phyloP scores from a whole-genome alignment of 2,888 invertebrate species.

The Fabriciana adippe region DNA sequence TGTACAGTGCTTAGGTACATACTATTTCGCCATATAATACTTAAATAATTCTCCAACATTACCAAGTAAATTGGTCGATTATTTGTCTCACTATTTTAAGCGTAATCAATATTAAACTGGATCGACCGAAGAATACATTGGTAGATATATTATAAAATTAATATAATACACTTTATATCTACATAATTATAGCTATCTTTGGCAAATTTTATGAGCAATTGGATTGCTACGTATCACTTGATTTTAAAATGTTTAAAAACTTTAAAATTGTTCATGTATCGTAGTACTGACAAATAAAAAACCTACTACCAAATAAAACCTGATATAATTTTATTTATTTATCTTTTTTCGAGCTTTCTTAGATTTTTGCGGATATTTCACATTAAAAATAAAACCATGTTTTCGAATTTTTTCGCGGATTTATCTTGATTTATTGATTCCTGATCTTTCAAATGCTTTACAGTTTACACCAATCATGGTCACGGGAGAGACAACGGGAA shows the following conservation, averaged over 20 bases:
- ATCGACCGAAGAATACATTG: too few species aligned
- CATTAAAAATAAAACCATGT: too few species aligned
- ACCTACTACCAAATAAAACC: not conserved
- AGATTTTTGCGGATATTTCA: too few species aligned
- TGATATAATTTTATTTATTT: not conserved
- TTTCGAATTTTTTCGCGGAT: too few species aligned
- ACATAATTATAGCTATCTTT: slow-evolving; percentile 23
- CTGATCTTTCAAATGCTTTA: too few species aligned
- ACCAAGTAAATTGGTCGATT: slow-evolving; percentile 15
- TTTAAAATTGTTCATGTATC: not conserved
- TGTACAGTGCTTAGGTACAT: not conserved
- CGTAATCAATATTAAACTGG: slow-evolving; percentile 1
- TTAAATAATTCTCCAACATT: slow-evolving; percentile 8
- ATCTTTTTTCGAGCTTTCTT: too few species aligned
- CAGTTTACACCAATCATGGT: too few species aligned
- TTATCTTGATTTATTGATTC: too few species aligned
- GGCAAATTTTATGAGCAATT: slow-evolving; percentile 36
- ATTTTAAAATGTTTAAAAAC: not conserved
- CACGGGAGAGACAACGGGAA: too few species aligned
- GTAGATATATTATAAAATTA: not conserved
- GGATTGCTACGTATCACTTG: slow-evolving; percentile 2
- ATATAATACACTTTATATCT: not conserved
- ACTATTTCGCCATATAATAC: not conserved
- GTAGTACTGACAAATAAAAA: not conserved
- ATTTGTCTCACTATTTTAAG: slow-evolving; percentile 19